Evolutionary conservation across 2,888 invertebrate species (phyloP), one percentile per base, ranked within the genome.

Genomic region (Spodoptera exigua): DNA sequence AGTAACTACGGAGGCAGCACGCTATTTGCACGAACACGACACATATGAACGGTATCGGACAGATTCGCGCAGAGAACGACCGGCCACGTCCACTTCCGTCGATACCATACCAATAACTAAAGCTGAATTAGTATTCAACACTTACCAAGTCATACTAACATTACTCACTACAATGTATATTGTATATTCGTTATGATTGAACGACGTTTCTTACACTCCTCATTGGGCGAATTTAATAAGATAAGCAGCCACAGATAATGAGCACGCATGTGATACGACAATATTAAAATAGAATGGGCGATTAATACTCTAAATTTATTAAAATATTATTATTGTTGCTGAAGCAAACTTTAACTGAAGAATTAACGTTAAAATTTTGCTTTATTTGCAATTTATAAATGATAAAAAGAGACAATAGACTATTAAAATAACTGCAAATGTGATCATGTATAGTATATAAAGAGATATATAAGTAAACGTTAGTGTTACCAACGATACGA

Each of bases 71-170:
- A 73, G 66, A 65, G 75, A 71, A 70, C 82, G 69, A 71, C 78
- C 80, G 63, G 60, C 79, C 79, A 83, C 90, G 89, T 83, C 90
- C 89, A 89, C 86, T 87, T 86, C 89, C 88, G 84, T 78, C 88
- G 87, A 87, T 87, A 85, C 79, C 84, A 81, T 82, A 83, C 82
- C 84, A 81, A 83, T 87, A 83, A 91, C 91, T 91, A 86, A 87
- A 58, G 81, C 74, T 76, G 75, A 76, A 77, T 78, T 80, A 56
- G 62, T 64, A 76, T 65, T 66, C 73, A 63, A 74, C 71, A 63
- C 66, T 72, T 64, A 66, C 70, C 49, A 59, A 65, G 55, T 59
- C 68, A 71, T 67, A 65, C 59, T 58, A 51, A 65, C 55, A 63
- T 74, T 63, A 75, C 46, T 47, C 60, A 54, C 54, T 27, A 9